These are phyloP conservation scores for Heloderma charlesbogerti DNA, from an alignment of 2,113 vertebrate genomes.

Conservation along the genomic window DNA sequence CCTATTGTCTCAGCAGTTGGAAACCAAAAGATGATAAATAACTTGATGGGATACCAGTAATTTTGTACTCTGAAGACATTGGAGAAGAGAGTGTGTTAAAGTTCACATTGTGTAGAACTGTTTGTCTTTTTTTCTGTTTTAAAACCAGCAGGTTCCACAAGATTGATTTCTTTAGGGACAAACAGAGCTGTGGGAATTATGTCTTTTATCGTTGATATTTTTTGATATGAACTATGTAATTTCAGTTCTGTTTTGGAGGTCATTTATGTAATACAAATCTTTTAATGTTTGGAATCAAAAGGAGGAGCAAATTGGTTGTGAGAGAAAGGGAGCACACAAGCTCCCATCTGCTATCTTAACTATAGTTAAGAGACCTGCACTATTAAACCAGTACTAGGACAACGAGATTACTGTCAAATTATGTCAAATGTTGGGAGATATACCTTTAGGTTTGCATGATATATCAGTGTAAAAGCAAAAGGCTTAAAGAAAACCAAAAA, in stretches of 20 bases:
- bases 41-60: slow-evolving; percentile 27
- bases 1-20: slow-evolving; percentile 32
- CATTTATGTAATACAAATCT: neutral
- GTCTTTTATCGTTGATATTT: neutral
- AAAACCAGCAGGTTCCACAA: neutral
- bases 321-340: neutral
- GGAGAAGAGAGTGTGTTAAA: neutral
- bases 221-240: neutral
- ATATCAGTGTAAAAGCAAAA: neutral
- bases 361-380: neutral
- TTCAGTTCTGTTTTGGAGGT: neutral
- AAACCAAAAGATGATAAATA: slow-evolving; percentile 18
- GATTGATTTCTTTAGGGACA: neutral
- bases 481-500: neutral
- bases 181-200: neutral
- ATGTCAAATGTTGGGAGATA: neutral
- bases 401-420: neutral
- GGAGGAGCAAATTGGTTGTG: neutral
- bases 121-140: neutral
- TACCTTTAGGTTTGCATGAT: no score
- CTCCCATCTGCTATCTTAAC: neutral
- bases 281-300: neutral
- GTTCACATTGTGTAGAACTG: neutral
- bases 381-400: neutral
- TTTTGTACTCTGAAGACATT: slow-evolving; percentile 27